A percentile compares a stretch with the other conserved stretches of the same genome.
These are phyloP conservation scores for Zele albiditarsus DNA, from an alignment of 2,888 invertebrate genomes.

Conservation along the genomic window DNA sequence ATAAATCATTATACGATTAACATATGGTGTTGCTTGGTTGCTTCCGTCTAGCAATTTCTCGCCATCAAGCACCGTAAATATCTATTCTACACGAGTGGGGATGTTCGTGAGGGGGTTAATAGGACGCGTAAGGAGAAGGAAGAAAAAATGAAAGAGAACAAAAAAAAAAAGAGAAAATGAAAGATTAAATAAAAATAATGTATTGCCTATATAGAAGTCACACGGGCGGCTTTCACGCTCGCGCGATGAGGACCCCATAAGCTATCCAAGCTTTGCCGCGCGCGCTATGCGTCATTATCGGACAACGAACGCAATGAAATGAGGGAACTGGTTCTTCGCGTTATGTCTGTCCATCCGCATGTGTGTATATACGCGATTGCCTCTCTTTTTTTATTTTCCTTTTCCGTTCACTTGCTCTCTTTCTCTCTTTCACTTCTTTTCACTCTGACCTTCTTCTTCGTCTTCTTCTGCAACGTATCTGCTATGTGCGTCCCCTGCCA, in stretches of 20 bases:
- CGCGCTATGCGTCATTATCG: slow-evolving; percentile 72
- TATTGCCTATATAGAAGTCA: background rate
- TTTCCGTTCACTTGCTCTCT: slow-evolving; percentile 29
- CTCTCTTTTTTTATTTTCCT: slow-evolving; percentile 48
- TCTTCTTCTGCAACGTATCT: slow-evolving; percentile 27
- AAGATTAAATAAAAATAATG: background rate
- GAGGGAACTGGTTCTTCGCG: slow-evolving; percentile 72
- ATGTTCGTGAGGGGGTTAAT: slow-evolving; percentile 1
- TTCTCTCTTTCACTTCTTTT: background rate
- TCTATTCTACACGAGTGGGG: background rate
- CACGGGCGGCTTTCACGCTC: slow-evolving; percentile 35
- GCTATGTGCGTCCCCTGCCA: slow-evolving; percentile 22
- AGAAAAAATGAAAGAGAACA: background rate
- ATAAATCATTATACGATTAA: slow-evolving; percentile 31
- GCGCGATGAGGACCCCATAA: slow-evolving; percentile 19
- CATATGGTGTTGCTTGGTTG: background rate
- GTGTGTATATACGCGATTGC: slow-evolving; percentile 54
- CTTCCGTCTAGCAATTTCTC: slow-evolving; percentile 22
- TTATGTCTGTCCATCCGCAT: slow-evolving; percentile 61
- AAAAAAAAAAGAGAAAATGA: background rate
- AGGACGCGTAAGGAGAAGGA: background rate
- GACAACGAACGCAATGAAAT: slow-evolving; percentile 73
- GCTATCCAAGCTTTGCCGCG: slow-evolving; percentile 46
- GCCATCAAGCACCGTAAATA: background rate
- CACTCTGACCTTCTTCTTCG: background rate